Base-by-base conservation (phyloP, 2,113 vertebrate species). In the Oryzias curvinotus region DNA sequence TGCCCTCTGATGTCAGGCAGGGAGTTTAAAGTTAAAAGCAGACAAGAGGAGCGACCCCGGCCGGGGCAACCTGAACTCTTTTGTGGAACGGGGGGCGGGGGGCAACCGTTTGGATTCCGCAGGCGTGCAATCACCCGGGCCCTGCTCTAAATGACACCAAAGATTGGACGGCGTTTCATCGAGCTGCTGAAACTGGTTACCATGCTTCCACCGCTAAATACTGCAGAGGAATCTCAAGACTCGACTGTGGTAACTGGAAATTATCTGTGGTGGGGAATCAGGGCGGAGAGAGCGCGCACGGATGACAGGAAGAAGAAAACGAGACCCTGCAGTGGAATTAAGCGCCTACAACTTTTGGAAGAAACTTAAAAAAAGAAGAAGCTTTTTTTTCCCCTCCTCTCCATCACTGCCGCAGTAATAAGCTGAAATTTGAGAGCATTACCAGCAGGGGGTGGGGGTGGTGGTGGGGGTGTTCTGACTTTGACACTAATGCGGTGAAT, bases 91-190 rank as follows among this genome's bases (percentile, higher is more conserved):
- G 89, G 73, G 75, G 77, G 81, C n/a, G 85, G 81, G 77, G 82
- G 85, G 81, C 84, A 85, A 86, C 84, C 50, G 84, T 86, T 86
- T 61, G 61, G 71, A 90, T 90, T 88, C 83, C 82, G 76, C 84
- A 86, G 65, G 72, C 89, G 88, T 90, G 78, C 85, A 85, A 69
- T 68, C 68, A 55, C 52, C 75, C 66, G 50, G 65, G 66, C 73
- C 57, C 71, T 19, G 72, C 65, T 75, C 52, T 77, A 45, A 59
- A 59, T 84, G 75, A 81, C 69, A 68, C 47, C 57, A 36, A 62
- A 77, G 60, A 68, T 83, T 87, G 74, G 86, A 84, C 88, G 72
- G 76, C 74, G 61, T 83, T 81, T 81, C 64, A 55, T 66, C 14
- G 69, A 73, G 68, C 73, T 77, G 72, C 75, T 71, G 83, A 76